phyloP scores from a whole-genome alignment of 2,113 vertebrate genomes.

The Cairina moschata region DNA sequence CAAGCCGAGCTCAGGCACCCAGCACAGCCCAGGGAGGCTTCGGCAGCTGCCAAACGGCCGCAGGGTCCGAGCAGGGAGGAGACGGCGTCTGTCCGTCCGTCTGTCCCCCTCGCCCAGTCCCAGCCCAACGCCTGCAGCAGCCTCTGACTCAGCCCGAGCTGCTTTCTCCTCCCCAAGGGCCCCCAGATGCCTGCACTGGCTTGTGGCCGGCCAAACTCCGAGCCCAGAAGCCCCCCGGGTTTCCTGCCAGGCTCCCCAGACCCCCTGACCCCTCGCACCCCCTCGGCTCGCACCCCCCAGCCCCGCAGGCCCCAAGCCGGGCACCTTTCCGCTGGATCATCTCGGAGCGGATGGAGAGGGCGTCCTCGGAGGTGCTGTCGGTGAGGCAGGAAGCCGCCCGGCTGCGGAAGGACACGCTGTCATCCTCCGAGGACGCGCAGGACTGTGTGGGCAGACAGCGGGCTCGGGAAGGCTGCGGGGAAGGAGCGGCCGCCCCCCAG shows the following conservation, averaged over 20 bases:
- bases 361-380: slow-evolving; percentile 76
- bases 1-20: rapidly evolving
- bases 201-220: background rate
- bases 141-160: slow-evolving; percentile 29
- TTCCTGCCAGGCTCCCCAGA: rapidly evolving
- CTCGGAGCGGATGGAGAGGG: slow-evolving; percentile 80
- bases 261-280: rapidly evolving
- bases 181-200: background rate
- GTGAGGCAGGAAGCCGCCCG: slow-evolving; percentile 73
- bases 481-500: background rate
- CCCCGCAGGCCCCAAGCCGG: rapidly evolving
- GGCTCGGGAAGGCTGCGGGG: background rate
- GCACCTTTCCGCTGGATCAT: slow-evolving; percentile 84
- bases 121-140: background rate
- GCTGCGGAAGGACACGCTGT: slow-evolving; percentile 78
- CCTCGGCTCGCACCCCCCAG: rapidly evolving
- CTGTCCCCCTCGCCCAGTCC: background rate
- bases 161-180: background rate
- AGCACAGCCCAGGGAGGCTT: background rate
- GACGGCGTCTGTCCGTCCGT: rapidly evolving
- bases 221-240: background rate
- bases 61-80: background rate
- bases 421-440: slow-evolving; percentile 75
- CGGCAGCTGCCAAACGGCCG: background rate
- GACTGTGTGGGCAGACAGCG: slow-evolving; percentile 73